Percentiles rank a stretch among this genome's conserved stretches.
Evolutionary conservation across 1,140 invertebrate genomes (phyloP).

Genomic region (Latrodectus geometricus): DNA sequence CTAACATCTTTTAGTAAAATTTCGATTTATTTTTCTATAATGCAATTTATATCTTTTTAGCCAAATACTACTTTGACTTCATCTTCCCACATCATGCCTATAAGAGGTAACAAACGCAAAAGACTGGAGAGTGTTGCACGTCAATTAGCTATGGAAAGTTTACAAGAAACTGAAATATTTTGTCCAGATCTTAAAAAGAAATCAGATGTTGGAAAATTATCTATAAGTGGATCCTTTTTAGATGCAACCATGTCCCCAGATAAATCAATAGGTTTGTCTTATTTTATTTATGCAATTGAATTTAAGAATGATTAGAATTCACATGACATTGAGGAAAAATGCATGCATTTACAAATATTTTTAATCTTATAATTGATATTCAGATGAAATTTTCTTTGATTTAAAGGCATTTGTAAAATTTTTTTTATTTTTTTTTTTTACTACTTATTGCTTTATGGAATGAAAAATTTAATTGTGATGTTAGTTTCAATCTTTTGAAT

Average conservation of each 20-base stretch:
- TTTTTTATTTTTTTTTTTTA: no score
- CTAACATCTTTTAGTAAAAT: not conserved
- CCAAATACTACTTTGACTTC: slow-evolving; percentile 8
- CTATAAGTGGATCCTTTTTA: slow-evolving; percentile 62
- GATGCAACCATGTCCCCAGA: slow-evolving; percentile 63
- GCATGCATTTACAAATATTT: slow-evolving; percentile 1
- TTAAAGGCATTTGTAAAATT: no score
- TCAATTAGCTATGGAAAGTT: slow-evolving; percentile 51
- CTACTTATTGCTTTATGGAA: no score
- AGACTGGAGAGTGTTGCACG: slow-evolving; percentile 61
- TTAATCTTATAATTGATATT: not conserved
- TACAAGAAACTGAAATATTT: slow-evolving; percentile 28
- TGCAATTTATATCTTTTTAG: not conserved
- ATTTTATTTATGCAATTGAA: slow-evolving; percentile 19
- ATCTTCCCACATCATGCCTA: slow-evolving; percentile 53
- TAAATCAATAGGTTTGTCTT: slow-evolving; percentile 45
- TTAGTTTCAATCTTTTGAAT: no score
- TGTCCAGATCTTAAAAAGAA: slow-evolving; percentile 20
- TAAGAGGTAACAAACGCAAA: slow-evolving; percentile 62
- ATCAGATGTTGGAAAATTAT: slow-evolving; percentile 42
- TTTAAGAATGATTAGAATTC: no score
- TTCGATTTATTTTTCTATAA: no score
- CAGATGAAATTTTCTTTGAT: no score
- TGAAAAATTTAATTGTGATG: no score
- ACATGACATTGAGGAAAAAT: no score